Percentiles rank a stretch among this genome's conserved stretches.
Evolutionary conservation across 2,797 vertebrate genomes (phyloP).

Genomic region (Enteromius afrohamiltoni): DNA sequence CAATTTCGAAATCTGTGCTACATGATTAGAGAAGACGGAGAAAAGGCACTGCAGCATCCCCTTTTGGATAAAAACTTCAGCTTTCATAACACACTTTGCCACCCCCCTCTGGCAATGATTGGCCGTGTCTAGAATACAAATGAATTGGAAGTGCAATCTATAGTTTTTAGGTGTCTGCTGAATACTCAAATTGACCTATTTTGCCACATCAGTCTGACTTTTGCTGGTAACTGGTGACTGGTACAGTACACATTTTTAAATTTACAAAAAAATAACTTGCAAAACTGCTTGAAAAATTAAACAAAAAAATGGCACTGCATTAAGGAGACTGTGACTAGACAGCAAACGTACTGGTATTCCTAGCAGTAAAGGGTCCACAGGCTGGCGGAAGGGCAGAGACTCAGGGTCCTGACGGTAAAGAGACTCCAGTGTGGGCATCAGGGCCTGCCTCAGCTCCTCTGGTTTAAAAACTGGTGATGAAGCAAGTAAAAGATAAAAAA

Average conservation of each 20-base stretch:
- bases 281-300: neutral
- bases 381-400: slow-evolving; percentile 97
- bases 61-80: neutral
- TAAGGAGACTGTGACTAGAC: neutral
- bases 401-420: slow-evolving; percentile 98
- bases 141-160: neutral
- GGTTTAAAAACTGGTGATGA: slow-evolving; percentile 92
- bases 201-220: neutral
- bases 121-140: neutral
- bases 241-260: neutral
- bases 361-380: slow-evolving; percentile 93
- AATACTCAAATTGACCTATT: neutral
- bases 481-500: neutral
- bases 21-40: neutral
- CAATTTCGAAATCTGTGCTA: neutral
- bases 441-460: slow-evolving; percentile 95
- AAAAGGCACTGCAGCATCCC: neutral
- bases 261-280: neutral
- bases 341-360: slow-evolving; percentile 93
- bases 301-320: neutral
- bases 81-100: neutral
- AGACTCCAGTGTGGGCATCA: slow-evolving; percentile 98
- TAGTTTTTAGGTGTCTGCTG: neutral
- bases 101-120: neutral
- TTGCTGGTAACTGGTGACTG: neutral